Evolutionary conservation across 2,797 vertebrate genomes (phyloP).

Genomic region (Helicolenus hilgendorfi): DNA sequence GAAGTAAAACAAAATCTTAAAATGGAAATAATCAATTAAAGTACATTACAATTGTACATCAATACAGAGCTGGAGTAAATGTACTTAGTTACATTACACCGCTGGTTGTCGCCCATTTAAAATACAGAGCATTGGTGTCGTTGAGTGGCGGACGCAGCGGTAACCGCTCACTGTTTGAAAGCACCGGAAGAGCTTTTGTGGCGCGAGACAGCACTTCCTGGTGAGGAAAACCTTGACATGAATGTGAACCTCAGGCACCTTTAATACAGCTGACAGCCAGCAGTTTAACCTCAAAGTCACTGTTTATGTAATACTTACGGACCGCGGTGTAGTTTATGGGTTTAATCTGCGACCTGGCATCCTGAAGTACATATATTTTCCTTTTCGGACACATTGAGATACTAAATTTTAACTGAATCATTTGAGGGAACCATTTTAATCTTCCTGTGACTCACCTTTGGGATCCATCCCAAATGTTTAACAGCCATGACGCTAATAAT

Average conservation of each 20-base stretch:
- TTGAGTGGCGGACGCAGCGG: not conserved
- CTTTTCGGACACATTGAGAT: not conserved
- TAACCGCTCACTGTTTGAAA: not conserved
- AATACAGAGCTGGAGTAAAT: not conserved
- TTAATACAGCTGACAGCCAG: not conserved
- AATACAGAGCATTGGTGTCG: not conserved
- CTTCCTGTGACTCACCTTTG: conserved; percentile 26
- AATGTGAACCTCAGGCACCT: not conserved
- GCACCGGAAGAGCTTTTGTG: not conserved
- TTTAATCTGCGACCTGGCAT: not conserved
- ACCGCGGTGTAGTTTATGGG: not conserved
- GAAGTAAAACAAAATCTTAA: not conserved
- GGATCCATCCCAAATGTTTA: conserved; percentile 13
- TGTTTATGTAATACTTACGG: not conserved
- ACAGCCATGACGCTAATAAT: not conserved
- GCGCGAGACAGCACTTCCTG: not conserved
- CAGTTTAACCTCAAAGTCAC: not conserved
- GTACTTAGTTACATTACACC: not conserved
- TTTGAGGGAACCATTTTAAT: conserved; percentile 5
- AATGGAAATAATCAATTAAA: not conserved
- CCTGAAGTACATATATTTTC: not conserved
- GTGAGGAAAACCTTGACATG: not conserved
- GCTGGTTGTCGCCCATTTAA: not conserved
- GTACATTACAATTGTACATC: not conserved
- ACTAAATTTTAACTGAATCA: not conserved